phyloP scores from a whole-genome alignment of 1,140 invertebrate genomes.

The Panagrolaimus sp. region DNA sequence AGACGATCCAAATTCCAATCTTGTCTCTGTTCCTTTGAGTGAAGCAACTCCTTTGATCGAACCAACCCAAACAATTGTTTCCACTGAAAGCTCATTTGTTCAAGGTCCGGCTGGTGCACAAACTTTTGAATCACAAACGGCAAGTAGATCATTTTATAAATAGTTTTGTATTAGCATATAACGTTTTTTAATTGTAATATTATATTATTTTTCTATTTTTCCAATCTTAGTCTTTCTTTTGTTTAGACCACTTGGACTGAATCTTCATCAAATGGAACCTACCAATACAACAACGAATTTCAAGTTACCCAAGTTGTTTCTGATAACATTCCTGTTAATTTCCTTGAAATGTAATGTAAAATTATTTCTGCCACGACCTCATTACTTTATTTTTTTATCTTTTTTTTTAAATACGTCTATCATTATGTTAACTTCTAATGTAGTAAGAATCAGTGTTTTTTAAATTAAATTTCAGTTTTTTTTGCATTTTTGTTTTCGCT shows the following conservation, averaged over 20 bases:
- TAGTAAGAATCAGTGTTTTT: background rate
- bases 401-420: slow-evolving; percentile 3
- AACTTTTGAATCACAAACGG: background rate
- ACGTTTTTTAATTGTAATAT: background rate
- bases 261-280: background rate
- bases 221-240: slow-evolving; percentile 4
- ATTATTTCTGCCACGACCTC: background rate
- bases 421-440: background rate
- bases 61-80: background rate
- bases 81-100: background rate
- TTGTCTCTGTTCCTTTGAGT: background rate
- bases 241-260: background rate
- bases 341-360: background rate
- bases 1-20: background rate
- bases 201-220: background rate
- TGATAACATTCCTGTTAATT: background rate
- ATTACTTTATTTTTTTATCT: slow-evolving; percentile 1
- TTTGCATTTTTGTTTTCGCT: too few relatives aligned
- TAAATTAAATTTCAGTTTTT: background rate
- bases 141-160: too few relatives aligned
- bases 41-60: background rate
- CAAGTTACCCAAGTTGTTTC: background rate
- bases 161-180: background rate
- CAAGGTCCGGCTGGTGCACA: background rate
- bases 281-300: background rate